A percentile compares a stretch with the other conserved stretches of the same genome.
Evolutionary conservation across 2,797 vertebrate genomes (phyloP).

Genomic region (Semaprochilodus insignis): DNA sequence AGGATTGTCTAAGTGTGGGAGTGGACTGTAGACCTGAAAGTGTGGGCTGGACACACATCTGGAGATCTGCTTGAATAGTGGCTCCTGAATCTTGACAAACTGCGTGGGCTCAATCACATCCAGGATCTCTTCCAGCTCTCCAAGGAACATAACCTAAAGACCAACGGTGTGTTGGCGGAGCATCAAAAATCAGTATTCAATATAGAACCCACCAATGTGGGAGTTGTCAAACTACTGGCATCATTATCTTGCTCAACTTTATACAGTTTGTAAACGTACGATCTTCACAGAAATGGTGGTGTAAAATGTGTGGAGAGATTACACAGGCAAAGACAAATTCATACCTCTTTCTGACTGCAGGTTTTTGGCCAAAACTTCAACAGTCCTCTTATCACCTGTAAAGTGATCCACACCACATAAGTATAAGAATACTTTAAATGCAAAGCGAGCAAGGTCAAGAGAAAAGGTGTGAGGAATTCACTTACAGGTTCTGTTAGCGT

Average conservation of each 20-base stretch:
- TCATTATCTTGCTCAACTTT: neutral
- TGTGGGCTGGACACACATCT: constrained; percentile 99
- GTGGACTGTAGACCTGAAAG: constrained; percentile 87
- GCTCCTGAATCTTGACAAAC: constrained; percentile 98
- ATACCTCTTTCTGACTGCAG: constrained; percentile 99
- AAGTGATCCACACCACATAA: constrained; percentile 41
- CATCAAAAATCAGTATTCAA: constrained; percentile 13
- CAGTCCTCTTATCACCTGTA: constrained; percentile 96
- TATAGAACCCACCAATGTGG: neutral
- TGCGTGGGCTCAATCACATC: constrained; percentile 98
- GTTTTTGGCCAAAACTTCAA: constrained; percentile 99
- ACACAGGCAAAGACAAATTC: neutral
- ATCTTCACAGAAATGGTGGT: neutral
- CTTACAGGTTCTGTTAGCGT: constrained; percentile 97
- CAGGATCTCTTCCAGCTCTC: constrained; percentile 97
- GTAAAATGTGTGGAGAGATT: neutral
- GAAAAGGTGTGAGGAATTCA: constrained; percentile 50
- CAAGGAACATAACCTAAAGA: constrained; percentile 95
- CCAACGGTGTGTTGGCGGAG: neutral
- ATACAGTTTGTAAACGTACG: neutral
- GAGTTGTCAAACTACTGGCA: neutral
- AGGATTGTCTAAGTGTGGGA: neutral
- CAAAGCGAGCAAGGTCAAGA: neutral
- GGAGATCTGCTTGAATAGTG: constrained; percentile 98
- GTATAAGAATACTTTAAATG: neutral